Evolutionary conservation across 2,797 vertebrate species (phyloP), one percentile per base, ranked within the genome.

Genomic region (Trichosurus vulpecula): DNA sequence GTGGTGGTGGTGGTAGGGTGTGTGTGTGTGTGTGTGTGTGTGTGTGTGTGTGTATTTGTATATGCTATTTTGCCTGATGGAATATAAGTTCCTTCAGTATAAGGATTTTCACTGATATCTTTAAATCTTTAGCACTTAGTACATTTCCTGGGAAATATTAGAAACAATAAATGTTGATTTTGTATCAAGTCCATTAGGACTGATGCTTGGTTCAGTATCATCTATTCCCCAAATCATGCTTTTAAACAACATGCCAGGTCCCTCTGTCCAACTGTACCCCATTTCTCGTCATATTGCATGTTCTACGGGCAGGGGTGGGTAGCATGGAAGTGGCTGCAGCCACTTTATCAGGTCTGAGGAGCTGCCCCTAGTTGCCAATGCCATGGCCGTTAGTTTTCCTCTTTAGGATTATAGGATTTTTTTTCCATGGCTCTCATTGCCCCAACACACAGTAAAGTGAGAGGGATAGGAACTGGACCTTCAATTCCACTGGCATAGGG

Each of bases 131-230:
- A 47, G 74, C 41, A 87, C 22, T 0, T 87, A 12, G 41, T 12
- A 87, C 9, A 87, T 3, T 47, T 81, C 8, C 66, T 81, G 31
- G 41, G 22, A 87, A 51, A 47, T 47, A 81, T 47, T 51, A 87
- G 22, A 27, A 1, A 29, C 41, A 27, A 51, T 51, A 51, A 41
- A 51, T 51, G 74, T 51, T 12, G 41, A 87, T 87, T 87, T 51
- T 87, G 41, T 27, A 27, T 87, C 41, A 27, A 87, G 8, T 47
- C 35, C 58, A 29, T 54, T 81, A 95, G 41, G 19, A 30, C 66
- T 92, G 95, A 52, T 11, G 6, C n/a, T 87, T 52, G 92, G 35
- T 53, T 53, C 95, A 30, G 41, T 91, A 94, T 95, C 58, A 57
- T 92, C 90, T 56, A 54, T 29, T 27, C 55, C 12, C 12, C 9